Base-by-base conservation (phyloP, 2,888 invertebrate species). In the Sycophila texana region DNA sequence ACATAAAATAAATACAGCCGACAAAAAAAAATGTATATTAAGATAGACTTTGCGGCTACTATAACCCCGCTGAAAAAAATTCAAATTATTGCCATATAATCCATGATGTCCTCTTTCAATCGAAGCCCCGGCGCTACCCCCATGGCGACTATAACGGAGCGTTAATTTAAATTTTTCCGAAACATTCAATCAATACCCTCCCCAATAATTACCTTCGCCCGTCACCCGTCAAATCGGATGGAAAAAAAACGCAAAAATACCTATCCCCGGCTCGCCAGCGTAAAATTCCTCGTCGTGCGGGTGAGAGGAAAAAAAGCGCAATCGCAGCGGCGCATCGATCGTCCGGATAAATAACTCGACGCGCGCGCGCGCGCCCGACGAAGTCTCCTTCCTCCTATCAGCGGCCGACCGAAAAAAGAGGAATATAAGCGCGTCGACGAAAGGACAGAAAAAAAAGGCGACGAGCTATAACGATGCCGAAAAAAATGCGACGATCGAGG, bases 141-240 rank as follows among this genome's bases (percentile, higher is more conserved):
- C 30, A 63, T 7, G 14, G 1, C 10, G 16, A 7, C 2, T 7
- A 53, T 16, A 49, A 47, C 57, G 30, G 58, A 22, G 30, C 71
- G 26, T 57, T 57, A 76, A 80, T 76, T 80, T 71, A 66, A 76
- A 73, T 49, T 72, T 63, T 53, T 51, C 63, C 30, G 67, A 39
- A 79, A 75, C 26, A 58, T 66, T 49, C 75, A 49, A 79, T 66
- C 60, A 57, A 71, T 66, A 53, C 60, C 49, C 53, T 66, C 47
- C 30, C 65, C 71, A 12, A 75, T 71, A 70, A 74, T 79, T 79
- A 79, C 49, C 57, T 12, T 16, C 22, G 30, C 82, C 20, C 82
- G n/a, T 47, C 51, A 30, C 20, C n/a, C 61, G 2, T n/a, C 30
- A 61, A 49, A 5, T 58, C 30, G 12, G 47, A 16, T 53, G 53